Conservation (phyloP, 2,797 vertebrate species). For the Ispidina picta region DNA sequence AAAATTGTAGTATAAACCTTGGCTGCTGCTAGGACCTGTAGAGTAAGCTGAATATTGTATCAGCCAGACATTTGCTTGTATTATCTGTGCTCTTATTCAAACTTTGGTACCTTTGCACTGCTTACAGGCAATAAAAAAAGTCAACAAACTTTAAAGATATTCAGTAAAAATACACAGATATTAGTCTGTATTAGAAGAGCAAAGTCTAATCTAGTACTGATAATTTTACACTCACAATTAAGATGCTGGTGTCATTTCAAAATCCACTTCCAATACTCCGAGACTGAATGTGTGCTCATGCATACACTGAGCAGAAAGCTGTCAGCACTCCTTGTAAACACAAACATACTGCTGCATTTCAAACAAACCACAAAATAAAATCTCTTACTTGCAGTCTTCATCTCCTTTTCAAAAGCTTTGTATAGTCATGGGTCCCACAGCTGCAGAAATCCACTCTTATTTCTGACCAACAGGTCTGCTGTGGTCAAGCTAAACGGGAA, state of each 20-base stretch:
- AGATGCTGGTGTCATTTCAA: neutral
- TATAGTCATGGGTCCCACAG: neutral
- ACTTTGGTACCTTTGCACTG: neutral
- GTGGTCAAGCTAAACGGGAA: neutral
- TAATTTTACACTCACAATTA: neutral
- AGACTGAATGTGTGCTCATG: neutral
- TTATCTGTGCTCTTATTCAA: neutral
- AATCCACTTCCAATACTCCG: neutral
- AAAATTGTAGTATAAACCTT: constrained; percentile 52
- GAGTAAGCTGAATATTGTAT: neutral
- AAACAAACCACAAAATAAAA: neutral
- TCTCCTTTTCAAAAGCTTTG: neutral
- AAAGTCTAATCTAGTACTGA: neutral
- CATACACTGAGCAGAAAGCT: neutral
- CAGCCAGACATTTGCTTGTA: neutral
- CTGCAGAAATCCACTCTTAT: neutral
- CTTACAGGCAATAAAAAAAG: neutral
- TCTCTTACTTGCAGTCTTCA: neutral
- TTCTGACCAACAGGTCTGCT: neutral
- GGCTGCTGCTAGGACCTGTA: constrained; percentile 2
- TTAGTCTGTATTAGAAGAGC: no score
- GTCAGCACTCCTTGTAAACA: neutral
- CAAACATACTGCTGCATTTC: neutral
- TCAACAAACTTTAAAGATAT: neutral
- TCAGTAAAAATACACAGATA: neutral